A percentile compares a stretch with the other conserved stretches of the same genome.
Conservation (phyloP, 2,888 invertebrate genomes). For the Trachelus tabidus region DNA sequence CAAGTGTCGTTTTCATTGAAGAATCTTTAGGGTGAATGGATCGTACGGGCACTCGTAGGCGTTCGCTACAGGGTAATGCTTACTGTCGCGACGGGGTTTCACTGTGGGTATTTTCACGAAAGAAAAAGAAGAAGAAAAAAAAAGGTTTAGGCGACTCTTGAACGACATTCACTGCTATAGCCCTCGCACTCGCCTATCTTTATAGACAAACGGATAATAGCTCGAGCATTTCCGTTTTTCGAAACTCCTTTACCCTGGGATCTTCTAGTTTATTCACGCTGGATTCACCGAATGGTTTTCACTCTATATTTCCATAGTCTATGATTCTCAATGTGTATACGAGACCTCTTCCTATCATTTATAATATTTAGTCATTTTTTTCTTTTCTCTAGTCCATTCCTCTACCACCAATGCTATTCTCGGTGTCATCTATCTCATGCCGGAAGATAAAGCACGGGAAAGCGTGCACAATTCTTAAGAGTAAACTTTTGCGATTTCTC, state of each 20-base stretch:
- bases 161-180: neutral
- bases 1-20: slow-evolving; percentile 36
- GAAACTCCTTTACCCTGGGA: neutral
- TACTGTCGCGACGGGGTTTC: slow-evolving; percentile 34
- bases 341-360: neutral
- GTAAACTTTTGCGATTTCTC: neutral
- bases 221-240: neutral
- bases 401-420: neutral
- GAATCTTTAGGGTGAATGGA: slow-evolving; percentile 17
- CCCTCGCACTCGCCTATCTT: neutral
- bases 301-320: neutral
- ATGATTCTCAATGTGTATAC: too few relatives aligned
- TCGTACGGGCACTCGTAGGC: slow-evolving; percentile 23
- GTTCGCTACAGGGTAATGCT: slow-evolving; percentile 27
- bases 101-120: slow-evolving; percentile 30
- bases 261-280: neutral
- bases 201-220: neutral
- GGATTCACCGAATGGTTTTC: neutral
- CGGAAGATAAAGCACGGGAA: neutral
- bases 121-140: neutral
- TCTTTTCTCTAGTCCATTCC: neutral
- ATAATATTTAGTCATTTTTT: neutral
- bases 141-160: neutral
- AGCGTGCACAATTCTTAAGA: neutral
- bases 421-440: neutral